Evolutionary conservation across 1,140 invertebrate genomes (phyloP).

Genomic region (Eurosta solidaginis): DNA sequence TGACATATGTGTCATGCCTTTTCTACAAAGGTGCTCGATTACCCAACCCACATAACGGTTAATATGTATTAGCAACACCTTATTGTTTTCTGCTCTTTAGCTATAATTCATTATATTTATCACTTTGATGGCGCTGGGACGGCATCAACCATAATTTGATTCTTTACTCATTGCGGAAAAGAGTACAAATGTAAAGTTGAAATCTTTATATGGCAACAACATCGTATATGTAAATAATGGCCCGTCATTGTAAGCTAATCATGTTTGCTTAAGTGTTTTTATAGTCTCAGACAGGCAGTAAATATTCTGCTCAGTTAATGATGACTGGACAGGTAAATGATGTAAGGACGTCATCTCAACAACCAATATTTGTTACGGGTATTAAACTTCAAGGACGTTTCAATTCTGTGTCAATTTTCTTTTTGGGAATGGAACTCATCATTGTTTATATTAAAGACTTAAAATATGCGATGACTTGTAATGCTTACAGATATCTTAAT

Average conservation of each 20-base stretch:
- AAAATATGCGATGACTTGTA: too few relatives aligned
- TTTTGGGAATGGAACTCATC: too few relatives aligned
- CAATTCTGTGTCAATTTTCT: too few relatives aligned
- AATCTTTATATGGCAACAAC: too few relatives aligned
- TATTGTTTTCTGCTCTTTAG: neutral
- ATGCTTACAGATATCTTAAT: too few relatives aligned
- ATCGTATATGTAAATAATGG: neutral
- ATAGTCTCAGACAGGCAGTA: neutral
- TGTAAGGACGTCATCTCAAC: neutral
- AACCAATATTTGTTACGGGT: neutral
- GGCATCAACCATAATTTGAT: too few relatives aligned
- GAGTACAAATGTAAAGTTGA: too few relatives aligned
- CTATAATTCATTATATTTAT: neutral
- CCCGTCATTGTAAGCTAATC: neutral
- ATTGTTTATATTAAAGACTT: too few relatives aligned
- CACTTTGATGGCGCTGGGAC: neutral
- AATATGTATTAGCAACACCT: neutral
- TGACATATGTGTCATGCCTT: neutral
- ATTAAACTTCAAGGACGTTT: neutral
- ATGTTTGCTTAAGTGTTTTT: neutral
- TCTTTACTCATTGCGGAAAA: too few relatives aligned
- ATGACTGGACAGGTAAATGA: neutral
- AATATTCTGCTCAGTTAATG: neutral
- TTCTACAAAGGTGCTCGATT: too few relatives aligned
- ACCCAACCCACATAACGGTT: slow-evolving; percentile 10